phyloP scores from a whole-genome alignment of 2,797 vertebrate genomes.

The Karalla daura region DNA sequence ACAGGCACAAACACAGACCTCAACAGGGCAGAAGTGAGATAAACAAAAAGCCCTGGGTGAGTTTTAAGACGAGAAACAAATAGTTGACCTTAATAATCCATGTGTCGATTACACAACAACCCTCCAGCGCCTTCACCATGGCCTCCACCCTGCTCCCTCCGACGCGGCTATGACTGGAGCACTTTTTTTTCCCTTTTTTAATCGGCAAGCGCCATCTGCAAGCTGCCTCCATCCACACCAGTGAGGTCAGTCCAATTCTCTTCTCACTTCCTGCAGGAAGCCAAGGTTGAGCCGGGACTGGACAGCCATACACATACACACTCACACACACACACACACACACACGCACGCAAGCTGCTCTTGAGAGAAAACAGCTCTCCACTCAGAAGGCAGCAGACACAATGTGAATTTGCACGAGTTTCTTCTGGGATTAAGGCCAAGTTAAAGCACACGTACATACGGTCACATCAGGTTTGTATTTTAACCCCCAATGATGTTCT shows the following conservation, averaged over 20 bases:
- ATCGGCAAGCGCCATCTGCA: conserved; percentile 68
- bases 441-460: too few species aligned
- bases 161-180: conserved; percentile 34
- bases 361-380: conserved; percentile 24
- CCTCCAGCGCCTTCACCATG: background rate
- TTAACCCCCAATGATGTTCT: too few species aligned
- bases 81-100: conserved; percentile 32
- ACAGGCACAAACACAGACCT: conserved; percentile 5
- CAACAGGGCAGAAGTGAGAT: conserved; percentile 11
- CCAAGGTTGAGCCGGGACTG: conserved; percentile 32
- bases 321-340: conserved; percentile 30
- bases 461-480: too few species aligned
- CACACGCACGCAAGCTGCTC: conserved; percentile 14
- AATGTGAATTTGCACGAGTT: conserved; percentile 18
- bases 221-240: conserved; percentile 49
- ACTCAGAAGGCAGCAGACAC: conserved; percentile 27
- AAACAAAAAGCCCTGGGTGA: background rate
- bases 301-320: conserved; percentile 12
- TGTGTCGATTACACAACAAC: conserved; percentile 37
- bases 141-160: background rate
- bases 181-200: conserved; percentile 56
- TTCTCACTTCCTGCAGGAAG: conserved; percentile 72
- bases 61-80: conserved; percentile 14
- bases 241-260: conserved; percentile 68
- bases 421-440: too few species aligned